Conservation (phyloP, 2,797 vertebrate genomes). For the Thaleichthys pacificus region DNA sequence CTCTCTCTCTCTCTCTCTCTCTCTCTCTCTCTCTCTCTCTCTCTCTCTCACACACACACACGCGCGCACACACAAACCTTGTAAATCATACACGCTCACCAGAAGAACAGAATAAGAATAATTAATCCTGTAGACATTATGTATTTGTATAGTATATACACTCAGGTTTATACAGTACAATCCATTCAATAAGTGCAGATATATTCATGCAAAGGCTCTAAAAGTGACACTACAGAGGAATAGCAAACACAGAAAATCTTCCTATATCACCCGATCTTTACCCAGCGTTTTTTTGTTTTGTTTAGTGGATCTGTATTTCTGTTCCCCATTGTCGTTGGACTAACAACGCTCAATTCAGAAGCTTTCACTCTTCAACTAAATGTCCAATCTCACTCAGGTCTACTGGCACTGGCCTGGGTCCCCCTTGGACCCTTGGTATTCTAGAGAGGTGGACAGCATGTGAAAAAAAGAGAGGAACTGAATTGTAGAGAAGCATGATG, state of each 20-base stretch:
- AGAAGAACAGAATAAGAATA: background rate
- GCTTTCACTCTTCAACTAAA: background rate
- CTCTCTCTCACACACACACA: background rate
- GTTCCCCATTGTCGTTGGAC: background rate
- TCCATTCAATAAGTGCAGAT: conserved; percentile 79
- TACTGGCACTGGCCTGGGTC: background rate
- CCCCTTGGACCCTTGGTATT: no score
- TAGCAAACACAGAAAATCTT: conserved; percentile 29
- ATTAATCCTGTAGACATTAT: conserved; percentile 73
- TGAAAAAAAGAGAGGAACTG: background rate
- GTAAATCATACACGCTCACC: background rate
- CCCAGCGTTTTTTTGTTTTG: background rate
- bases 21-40: conserved; percentile 24
- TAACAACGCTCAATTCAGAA: background rate
- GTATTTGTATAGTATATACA: conserved; percentile 82
- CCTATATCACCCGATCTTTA: conserved; percentile 49
- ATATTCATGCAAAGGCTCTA: conserved; percentile 80
- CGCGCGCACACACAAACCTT: background rate
- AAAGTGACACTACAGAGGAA: conserved; percentile 65
- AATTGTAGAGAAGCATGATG: conserved; percentile 9
- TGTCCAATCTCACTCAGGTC: background rate
- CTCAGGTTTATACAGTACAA: conserved; percentile 83
- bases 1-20: conserved; percentile 6
- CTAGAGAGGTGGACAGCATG: background rate
- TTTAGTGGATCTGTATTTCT: background rate